Percentiles rank a stretch among this genome's conserved stretches.
Conservation (phyloP, 2,113 vertebrate species). For the Pitta sordida region DNA sequence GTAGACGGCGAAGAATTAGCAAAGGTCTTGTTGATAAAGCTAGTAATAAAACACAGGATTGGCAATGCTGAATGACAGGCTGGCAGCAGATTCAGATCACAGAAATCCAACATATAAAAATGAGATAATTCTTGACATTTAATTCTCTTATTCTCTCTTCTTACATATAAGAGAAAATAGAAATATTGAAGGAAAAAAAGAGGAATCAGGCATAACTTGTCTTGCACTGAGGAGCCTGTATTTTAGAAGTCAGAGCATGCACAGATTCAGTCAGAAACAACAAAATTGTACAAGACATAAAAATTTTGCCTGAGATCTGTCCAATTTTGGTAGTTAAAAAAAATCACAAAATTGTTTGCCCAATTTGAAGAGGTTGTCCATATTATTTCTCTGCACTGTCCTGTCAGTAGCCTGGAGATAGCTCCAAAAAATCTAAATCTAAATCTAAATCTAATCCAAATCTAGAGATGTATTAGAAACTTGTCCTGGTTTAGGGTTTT, state of each 20-base stretch:
- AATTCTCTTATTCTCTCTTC: conserved; percentile 25
- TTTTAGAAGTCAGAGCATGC: not conserved
- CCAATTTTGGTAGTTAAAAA: not conserved
- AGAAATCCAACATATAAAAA: not conserved
- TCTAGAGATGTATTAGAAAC: too few relatives aligned
- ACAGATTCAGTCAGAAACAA: not conserved
- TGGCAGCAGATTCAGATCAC: not conserved
- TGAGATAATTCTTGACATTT: conserved; percentile 9
- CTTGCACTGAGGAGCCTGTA: not conserved
- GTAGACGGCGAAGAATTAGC: not conserved
- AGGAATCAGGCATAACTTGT: not conserved
- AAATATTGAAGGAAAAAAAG: not conserved
- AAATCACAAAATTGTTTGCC: not conserved
- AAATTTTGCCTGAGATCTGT: not conserved
- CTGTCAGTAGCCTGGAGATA: not conserved
- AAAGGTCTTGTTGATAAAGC: not conserved
- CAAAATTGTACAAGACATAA: not conserved
- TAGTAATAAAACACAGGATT: not conserved
- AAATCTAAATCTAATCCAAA: too few relatives aligned
- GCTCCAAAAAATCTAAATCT: not conserved
- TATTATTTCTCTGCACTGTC: not conserved
- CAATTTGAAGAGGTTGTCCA: not conserved
- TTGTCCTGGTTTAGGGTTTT: too few relatives aligned
- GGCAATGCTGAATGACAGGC: not conserved
- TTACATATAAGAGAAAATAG: not conserved